Conservation (phyloP, 2,113 vertebrate genomes). For the Platysteira castanea region DNA sequence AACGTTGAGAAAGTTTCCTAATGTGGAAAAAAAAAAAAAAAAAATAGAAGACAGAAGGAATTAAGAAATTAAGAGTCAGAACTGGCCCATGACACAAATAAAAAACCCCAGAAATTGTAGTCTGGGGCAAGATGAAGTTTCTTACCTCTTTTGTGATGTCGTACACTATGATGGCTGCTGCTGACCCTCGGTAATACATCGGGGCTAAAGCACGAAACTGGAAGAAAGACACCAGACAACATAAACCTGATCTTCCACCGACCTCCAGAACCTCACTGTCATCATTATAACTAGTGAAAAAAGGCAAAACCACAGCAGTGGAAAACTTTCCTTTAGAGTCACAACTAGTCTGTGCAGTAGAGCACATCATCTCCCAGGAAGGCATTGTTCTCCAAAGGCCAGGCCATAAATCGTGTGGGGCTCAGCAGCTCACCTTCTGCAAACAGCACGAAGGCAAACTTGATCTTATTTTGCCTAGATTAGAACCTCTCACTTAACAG, state of each 20-base stretch:
- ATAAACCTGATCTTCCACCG: neutral
- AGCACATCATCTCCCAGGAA: neutral
- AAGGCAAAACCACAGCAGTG: neutral
- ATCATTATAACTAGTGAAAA: neutral
- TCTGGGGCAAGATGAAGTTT: neutral
- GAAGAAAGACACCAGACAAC: neutral
- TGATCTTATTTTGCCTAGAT: neutral
- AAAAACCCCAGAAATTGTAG: neutral
- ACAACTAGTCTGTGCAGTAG: neutral
- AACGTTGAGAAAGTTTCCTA: slow-evolving; percentile 95
- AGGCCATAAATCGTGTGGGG: neutral
- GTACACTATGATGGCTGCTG: slow-evolving; percentile 96
- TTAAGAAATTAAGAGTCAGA: neutral
- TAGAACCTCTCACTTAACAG: neutral
- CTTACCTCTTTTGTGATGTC: slow-evolving; percentile 99
- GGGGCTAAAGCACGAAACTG: slow-evolving; percentile 96
- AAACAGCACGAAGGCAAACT: neutral
- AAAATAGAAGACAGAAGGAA: neutral
- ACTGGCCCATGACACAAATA: neutral
- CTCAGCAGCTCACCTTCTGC: neutral
- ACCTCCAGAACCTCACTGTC: neutral
- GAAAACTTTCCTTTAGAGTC: neutral
- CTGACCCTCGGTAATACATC: slow-evolving; percentile 98
- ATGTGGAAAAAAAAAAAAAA: neutral
- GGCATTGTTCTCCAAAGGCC: neutral